phyloP scores from a whole-genome alignment of 1,140 invertebrate species.

The Dreissena polymorpha region DNA sequence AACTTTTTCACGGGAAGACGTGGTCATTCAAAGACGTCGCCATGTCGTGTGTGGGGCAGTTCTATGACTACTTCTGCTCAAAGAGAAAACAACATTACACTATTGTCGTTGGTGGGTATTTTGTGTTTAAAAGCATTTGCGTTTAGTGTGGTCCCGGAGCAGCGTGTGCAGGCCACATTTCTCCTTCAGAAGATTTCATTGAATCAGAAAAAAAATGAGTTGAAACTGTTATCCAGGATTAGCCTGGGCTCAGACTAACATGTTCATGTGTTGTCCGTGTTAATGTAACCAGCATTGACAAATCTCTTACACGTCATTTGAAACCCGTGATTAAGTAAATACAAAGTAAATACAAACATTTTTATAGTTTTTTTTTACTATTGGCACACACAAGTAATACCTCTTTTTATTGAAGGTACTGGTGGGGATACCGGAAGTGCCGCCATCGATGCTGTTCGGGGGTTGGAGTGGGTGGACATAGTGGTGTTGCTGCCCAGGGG shows the following conservation, averaged over 20 bases:
- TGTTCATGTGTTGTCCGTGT: too few relatives aligned
- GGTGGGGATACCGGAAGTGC: conserved; percentile 82
- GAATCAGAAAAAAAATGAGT: background rate
- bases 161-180: background rate
- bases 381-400: too few relatives aligned
- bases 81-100: conserved; percentile 76
- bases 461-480: conserved; percentile 78
- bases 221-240: too few relatives aligned
- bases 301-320: too few relatives aligned
- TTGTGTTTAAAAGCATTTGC: background rate
- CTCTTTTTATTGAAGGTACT: conserved; percentile 73
- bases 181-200: background rate
- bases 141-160: background rate
- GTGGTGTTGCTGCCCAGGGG: conserved; percentile 80
- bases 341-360: too few relatives aligned
- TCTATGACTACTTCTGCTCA: conserved; percentile 79
- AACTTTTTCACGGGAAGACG: conserved; percentile 81
- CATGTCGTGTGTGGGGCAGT: conserved; percentile 78
- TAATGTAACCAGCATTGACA: too few relatives aligned
- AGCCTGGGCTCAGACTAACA: too few relatives aligned
- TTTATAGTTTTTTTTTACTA: too few relatives aligned
- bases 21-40: conserved; percentile 82
- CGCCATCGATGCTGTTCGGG: conserved; percentile 80
- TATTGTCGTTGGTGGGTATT: conserved; percentile 74
- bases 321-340: too few relatives aligned